Evolutionary conservation across 2,888 invertebrate species (phyloP), one percentile per base, ranked within the genome.

Genomic region (Heteromurus nitidus): DNA sequence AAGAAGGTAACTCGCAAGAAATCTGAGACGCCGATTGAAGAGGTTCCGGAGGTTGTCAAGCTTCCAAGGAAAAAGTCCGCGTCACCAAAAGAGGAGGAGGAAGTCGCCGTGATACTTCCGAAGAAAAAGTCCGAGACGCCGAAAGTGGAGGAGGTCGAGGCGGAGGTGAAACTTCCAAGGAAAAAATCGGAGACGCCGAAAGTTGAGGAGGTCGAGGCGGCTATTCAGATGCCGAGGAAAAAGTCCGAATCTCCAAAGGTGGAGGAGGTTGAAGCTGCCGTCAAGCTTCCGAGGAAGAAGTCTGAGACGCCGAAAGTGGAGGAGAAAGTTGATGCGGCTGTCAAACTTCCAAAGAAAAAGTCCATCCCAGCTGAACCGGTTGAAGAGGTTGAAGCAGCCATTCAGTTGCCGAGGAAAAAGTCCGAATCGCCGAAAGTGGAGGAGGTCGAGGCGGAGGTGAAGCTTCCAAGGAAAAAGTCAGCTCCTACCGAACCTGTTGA

Each of bases 291-390:
- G 36, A n/a, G 72, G 53, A 82, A 77, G 50, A 87, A 84, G 67
- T 86, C 82, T 28, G 86, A 84, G 24, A 88, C 88, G 86, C 89
- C 88, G 13, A 89, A 89, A 50, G 88, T 89, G 36, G 89, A 89
- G 24, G 88, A 88, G 18, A 24, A 36, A 7, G 22, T 13, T 11
- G n/a, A 5, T 44, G 77, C 53, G 30, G 1, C 7, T 3, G 47
- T 24, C 22, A 58, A 16, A 18, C 26, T 72, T 22, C 77, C 36
- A 65, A 68, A n/a, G 11, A 5, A 47, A 16, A 16, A 47, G n/a
- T n/a, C 16, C n/a, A 74, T 26, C 13, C 24, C 74, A 9, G 3
- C 26, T 22, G 13, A 26, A 7, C 89, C 89, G 26, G 69, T 77
- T 13, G 84, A 80, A 20, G 84, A 84, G 7, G 58, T 82, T 5